Evolutionary conservation across 2,888 invertebrate species (phyloP).

Genomic region (Watsonalla cultraria): DNA sequence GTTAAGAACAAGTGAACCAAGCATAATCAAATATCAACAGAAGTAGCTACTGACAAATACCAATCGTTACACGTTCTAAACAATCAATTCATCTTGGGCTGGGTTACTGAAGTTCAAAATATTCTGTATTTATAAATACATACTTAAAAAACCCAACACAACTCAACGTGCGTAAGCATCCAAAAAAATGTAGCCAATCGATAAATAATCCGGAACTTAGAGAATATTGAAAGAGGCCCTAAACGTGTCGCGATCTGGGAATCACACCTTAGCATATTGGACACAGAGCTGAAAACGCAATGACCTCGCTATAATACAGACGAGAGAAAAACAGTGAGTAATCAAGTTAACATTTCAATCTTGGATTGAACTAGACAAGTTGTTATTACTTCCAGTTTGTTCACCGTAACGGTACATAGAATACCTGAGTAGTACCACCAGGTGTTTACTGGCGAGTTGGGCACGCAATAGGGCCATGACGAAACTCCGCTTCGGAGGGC

Average conservation of each 20-base stretch:
- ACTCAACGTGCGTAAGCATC: background rate
- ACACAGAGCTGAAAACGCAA: constrained; percentile 1
- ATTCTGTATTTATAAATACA: background rate
- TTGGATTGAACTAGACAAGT: constrained; percentile 20
- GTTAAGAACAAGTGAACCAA: too few relatives aligned
- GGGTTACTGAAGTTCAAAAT: background rate
- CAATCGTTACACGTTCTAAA: too few relatives aligned
- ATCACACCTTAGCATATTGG: background rate
- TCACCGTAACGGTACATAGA: constrained; percentile 52
- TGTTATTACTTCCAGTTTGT: constrained; percentile 44
- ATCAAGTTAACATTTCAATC: constrained; percentile 7
- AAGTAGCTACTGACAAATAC: too few relatives aligned
- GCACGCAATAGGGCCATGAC: constrained; percentile 37
- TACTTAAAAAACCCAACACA: background rate
- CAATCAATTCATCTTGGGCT: background rate
- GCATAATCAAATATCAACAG: too few relatives aligned
- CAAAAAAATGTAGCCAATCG: background rate
- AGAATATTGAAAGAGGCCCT: constrained; percentile 2
- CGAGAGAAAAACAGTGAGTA: constrained; percentile 3
- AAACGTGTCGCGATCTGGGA: background rate
- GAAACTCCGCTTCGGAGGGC: constrained; percentile 27
- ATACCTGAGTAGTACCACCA: constrained; percentile 41
- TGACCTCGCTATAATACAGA: too few relatives aligned
- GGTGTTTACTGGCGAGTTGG: constrained; percentile 34
- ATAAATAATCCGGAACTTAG: background rate